Base-by-base conservation (phyloP, 2,888 invertebrate species). In the Melipona beecheii region DNA sequence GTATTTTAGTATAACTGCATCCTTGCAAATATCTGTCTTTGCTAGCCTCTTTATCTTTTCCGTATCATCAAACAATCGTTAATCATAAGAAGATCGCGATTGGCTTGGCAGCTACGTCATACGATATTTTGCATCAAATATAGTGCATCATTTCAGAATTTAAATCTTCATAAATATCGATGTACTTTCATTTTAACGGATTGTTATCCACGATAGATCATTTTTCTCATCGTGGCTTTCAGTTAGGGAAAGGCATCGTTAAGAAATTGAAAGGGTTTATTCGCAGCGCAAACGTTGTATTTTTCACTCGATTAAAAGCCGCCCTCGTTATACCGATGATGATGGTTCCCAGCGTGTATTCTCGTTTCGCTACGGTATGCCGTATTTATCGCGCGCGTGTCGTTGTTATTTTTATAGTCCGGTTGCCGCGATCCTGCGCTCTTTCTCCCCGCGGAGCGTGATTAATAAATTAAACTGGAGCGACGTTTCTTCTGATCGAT, bases 281-380 rank as follows among this genome's bases (percentile, higher is more conserved):
- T 75, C 73, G 69, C 36, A 50, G 54, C 49, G 82, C 78, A 78
- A 84, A 78, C 68, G 72, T 82, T 74, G 74, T 78, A 64, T 77
- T 83, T 73, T 49, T 65, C 83, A 60, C 75, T 62, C 84, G 82
- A 82, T 84, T 82, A 72, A 82, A 84, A 78, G 78, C 78, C 83
- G 62, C 60, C 83, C 83, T 82, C 82, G 83, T 82, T 83, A 76
- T 81, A 52, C 66, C 81, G 83, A 60, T 62, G 70, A 60, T 62
- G 70, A 70, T 36, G 72, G 43, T 65, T 65, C 50, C 50, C 65
- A 19, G 49, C 58, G 58, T 64, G 49, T 58, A 73, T 81, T 70
- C 73, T 74, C 56, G 52, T 75, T 58, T 31, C 79, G 36, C 27
- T 50, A 27, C 56, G 27, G 15, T 24, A 27, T 21, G 65, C 43